A percentile compares a stretch with the other conserved stretches of the same genome.
Evolutionary conservation across 2,888 invertebrate genomes (phyloP).

Genomic region (Ditylenchus weischeri): DNA sequence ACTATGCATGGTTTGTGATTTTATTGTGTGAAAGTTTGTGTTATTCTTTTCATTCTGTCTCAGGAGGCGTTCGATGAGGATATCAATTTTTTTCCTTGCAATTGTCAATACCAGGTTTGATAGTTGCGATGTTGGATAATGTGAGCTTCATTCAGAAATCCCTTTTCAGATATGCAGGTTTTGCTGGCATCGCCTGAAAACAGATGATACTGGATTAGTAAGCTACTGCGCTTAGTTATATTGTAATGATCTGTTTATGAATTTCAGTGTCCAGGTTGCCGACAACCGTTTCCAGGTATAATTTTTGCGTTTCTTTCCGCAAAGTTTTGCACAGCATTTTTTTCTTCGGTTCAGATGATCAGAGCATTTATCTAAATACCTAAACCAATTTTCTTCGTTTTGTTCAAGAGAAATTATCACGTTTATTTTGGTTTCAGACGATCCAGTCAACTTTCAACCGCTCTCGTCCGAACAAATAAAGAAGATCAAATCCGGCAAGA

Average conservation of each 20-base stretch:
- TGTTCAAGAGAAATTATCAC: no score
- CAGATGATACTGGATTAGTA: slow-evolving; percentile 88
- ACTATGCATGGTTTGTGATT: slow-evolving; percentile 75
- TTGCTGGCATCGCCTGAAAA: slow-evolving; percentile 99
- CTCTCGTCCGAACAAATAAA: slow-evolving; percentile 58
- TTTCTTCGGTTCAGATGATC: no score
- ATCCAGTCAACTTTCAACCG: slow-evolving; percentile 85
- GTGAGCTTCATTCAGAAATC: no score
- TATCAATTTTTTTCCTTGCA: slow-evolving; percentile 97
- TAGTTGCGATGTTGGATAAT: no score
- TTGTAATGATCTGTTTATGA: no score
- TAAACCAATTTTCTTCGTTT: no score
- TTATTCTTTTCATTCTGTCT: no score
- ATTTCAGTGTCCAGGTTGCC: slow-evolving; percentile 70
- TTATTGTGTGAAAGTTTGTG: no score
- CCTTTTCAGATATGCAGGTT: slow-evolving; percentile 86
- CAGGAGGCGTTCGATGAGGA: slow-evolving; percentile 93
- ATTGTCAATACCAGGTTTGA: slow-evolving; percentile 94
- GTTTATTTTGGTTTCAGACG: slow-evolving; percentile 69
- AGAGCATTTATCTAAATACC: no score
- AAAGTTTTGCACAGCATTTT: no score
- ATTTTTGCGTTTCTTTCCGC: no score
- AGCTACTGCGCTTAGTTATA: no score
- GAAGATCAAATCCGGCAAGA: slow-evolving; percentile 81
- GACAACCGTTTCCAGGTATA: slow-evolving; percentile 72